phyloP scores from a whole-genome alignment of 92 coral and sea anemone genomes.

The Paramuricea clavata region DNA sequence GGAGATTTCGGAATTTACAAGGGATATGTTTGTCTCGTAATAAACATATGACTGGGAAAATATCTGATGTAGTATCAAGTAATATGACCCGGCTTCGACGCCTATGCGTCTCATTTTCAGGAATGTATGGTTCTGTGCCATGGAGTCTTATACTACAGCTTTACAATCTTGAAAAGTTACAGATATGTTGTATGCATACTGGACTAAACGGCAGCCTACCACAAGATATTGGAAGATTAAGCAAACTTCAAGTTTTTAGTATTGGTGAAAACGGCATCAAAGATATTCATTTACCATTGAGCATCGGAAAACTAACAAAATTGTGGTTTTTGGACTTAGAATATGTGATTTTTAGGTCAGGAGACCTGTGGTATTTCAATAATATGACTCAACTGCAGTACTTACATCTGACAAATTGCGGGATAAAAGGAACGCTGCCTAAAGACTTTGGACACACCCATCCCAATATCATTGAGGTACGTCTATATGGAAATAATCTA shows the following conservation, averaged over 20 bases:
- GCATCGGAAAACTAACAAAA: no score
- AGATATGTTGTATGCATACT: constrained; percentile 53
- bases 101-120: constrained; percentile 64
- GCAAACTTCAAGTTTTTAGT: constrained; percentile 79
- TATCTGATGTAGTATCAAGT: constrained; percentile 56
- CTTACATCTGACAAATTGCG: constrained; percentile 71
- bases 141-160: constrained; percentile 63
- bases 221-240: constrained; percentile 73
- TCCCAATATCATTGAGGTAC: no score
- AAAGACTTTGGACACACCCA: no score
- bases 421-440: constrained; percentile 65
- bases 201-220: constrained; percentile 64
- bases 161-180: no score
- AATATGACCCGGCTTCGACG: constrained; percentile 90
- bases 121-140: constrained; percentile 51
- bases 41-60: constrained; percentile 55
- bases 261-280: constrained; percentile 80
- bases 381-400: no score
- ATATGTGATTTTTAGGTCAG: no score
- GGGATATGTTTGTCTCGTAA: no score
- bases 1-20: no score
- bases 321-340: no score
- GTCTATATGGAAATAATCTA: constrained; percentile 67
- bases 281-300: no score
- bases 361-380: no score